A percentile compares a stretch with the other conserved stretches of the same genome.
phyloP scores from a whole-genome alignment of 2,888 invertebrate genomes.

The Zhengitettix transpicula region DNA sequence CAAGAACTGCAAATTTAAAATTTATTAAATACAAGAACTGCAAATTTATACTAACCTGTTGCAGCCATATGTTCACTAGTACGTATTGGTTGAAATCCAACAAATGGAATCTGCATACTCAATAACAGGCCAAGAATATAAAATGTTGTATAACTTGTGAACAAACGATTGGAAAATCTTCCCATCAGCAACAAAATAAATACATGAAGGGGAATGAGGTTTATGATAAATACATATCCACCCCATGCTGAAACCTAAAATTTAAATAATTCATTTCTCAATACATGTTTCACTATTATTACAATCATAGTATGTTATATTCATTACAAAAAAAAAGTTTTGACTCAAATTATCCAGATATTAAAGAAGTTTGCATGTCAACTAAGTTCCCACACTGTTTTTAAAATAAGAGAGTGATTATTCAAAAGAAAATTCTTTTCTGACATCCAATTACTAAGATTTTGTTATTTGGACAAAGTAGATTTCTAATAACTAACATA shows the following conservation, averaged over 20 bases:
- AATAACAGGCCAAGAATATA: conserved; percentile 87
- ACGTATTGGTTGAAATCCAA: conserved; percentile 95
- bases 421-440: too few relatives aligned
- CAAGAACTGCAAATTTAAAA: neutral
- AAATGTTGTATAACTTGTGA: conserved; percentile 92
- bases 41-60: conserved; percentile 37
- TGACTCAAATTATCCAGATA: too few relatives aligned
- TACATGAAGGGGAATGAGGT: conserved; percentile 94
- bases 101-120: conserved; percentile 95
- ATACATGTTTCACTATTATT: too few relatives aligned
- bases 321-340: too few relatives aligned
- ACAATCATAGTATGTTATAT: too few relatives aligned
- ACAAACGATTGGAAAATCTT: conserved; percentile 76
- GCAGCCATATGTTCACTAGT: conserved; percentile 99
- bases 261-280: too few relatives aligned
- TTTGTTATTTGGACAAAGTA: too few relatives aligned
- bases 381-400: too few relatives aligned
- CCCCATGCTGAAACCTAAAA: conserved; percentile 93
- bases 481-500: too few relatives aligned
- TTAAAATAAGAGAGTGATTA: too few relatives aligned
- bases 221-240: conserved; percentile 98
- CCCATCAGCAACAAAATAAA: conserved; percentile 91
- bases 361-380: too few relatives aligned
- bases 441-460: too few relatives aligned
- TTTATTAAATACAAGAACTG: neutral